Evolutionary conservation across 2,888 invertebrate genomes (phyloP).

Genomic region (Deroplatys truncata): DNA sequence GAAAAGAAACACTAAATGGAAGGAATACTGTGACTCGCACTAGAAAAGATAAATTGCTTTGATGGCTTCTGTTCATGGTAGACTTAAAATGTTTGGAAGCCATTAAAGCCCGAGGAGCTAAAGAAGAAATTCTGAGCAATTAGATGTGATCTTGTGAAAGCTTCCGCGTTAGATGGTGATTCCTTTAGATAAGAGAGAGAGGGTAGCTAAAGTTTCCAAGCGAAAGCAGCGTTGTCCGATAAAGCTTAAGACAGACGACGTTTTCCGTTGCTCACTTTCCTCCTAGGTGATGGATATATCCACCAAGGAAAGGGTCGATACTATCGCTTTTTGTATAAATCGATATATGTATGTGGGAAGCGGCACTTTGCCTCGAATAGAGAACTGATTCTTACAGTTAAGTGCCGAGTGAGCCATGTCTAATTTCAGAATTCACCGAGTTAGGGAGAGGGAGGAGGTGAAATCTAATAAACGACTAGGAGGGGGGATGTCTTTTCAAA

Average conservation of each 20-base stretch:
- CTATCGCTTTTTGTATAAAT: neutral
- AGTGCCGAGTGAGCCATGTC: neutral
- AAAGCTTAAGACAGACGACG: neutral
- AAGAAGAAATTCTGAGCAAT: neutral
- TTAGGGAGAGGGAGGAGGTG: neutral
- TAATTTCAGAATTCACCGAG: neutral
- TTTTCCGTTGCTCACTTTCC: neutral
- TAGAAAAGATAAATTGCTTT: neutral
- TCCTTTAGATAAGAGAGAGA: neutral
- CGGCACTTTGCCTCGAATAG: neutral
- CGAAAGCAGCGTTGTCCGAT: neutral
- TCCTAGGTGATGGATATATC: neutral
- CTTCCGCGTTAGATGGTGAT: neutral
- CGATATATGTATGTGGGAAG: neutral
- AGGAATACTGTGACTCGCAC: neutral
- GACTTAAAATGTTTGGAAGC: neutral
- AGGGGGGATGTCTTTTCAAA: neutral
- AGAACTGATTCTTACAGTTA: neutral
- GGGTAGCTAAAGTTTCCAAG: neutral
- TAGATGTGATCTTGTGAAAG: neutral
- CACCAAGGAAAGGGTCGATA: neutral
- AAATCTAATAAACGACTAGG: neutral
- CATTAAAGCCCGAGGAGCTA: neutral
- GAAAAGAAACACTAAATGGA: neutral
- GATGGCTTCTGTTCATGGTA: neutral